These are phyloP conservation scores for Patagioenas fasciata DNA, from an alignment of 2,113 vertebrate species.

Conservation along the genomic window DNA sequence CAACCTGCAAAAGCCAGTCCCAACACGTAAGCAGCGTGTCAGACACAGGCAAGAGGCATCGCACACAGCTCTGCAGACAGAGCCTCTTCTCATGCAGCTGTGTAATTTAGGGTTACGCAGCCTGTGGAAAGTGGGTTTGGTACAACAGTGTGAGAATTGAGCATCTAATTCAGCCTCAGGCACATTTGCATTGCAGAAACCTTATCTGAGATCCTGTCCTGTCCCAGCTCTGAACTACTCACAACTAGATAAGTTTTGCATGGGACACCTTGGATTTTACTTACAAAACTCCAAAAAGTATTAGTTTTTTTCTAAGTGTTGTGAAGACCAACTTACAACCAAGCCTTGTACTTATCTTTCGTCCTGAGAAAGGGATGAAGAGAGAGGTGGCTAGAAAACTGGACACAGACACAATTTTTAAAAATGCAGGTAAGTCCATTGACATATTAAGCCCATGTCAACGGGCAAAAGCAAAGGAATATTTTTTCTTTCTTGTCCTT, in stretches of 20 bases:
- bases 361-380: neutral
- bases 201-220: neutral
- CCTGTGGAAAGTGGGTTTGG: neutral
- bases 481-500: neutral
- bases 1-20: neutral
- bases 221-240: neutral
- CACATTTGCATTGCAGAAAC: neutral
- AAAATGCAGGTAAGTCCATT: neutral
- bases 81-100: neutral
- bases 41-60: neutral
- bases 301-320: neutral
- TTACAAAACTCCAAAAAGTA: neutral
- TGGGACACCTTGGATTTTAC: neutral
- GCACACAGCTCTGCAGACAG: neutral
- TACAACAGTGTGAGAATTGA: neutral
- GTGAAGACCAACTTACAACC: neutral
- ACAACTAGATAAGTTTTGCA: neutral
- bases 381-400: neutral
- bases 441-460: neutral
- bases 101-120: neutral
- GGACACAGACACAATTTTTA: neutral
- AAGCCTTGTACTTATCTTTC: neutral
- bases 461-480: neutral
- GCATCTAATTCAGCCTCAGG: neutral
- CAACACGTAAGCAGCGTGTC: accelerated